Conservation (phyloP, 2,888 invertebrate species). For the Lasioglossum villosulum region DNA sequence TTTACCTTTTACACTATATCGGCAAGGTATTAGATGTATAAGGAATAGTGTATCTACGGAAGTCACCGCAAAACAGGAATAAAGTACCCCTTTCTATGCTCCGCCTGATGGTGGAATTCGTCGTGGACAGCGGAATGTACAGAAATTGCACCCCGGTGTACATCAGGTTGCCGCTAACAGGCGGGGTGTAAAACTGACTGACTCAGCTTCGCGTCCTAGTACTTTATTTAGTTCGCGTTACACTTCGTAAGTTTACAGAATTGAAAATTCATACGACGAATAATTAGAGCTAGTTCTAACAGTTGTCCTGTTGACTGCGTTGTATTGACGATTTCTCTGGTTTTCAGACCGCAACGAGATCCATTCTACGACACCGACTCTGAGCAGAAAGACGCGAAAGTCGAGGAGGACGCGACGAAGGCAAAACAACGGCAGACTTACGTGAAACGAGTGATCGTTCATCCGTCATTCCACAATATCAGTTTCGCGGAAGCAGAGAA, state of each 20-base stretch:
- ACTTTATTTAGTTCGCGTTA: background rate
- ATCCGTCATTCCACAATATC: slow-evolving; percentile 98
- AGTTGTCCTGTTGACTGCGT: background rate
- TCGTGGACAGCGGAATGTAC: background rate
- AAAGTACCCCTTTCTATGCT: background rate
- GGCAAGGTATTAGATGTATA: background rate
- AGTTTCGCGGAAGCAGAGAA: slow-evolving; percentile 97
- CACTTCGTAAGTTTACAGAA: background rate
- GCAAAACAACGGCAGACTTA: slow-evolving; percentile 93
- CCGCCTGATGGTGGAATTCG: background rate
- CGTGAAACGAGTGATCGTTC: slow-evolving; percentile 98
- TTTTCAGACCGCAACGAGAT: slow-evolving; percentile 90
- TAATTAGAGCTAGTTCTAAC: background rate
- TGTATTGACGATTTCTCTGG: background rate
- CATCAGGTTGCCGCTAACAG: too few species aligned
- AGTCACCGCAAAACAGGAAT: background rate
- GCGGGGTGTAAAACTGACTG: too few species aligned
- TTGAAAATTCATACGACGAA: background rate
- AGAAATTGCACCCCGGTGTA: background rate
- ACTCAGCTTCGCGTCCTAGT: background rate
- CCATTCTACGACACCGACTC: slow-evolving; percentile 95
- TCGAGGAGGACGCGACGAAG: slow-evolving; percentile 93
- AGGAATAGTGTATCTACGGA: background rate
- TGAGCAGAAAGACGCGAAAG: slow-evolving; percentile 92
- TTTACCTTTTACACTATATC: background rate